Evolutionary conservation across 2,888 invertebrate genomes (phyloP), one percentile per base, ranked within the genome.

Genomic region (Aphodius granarius): DNA sequence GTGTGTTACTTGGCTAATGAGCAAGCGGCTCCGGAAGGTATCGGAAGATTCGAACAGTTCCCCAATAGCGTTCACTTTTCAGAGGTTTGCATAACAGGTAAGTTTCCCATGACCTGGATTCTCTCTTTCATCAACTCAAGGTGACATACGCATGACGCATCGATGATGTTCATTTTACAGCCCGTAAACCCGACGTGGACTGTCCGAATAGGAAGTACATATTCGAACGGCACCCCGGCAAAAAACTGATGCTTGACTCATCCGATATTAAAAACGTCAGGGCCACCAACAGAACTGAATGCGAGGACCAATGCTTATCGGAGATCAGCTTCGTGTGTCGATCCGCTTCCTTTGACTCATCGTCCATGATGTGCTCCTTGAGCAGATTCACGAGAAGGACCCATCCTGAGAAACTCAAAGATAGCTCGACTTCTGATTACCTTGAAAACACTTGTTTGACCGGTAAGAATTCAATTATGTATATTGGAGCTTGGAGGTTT

Each of bases 1-100:
- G 94, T 94, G 16, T 96, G 96, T 84, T 96, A 95, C 85, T 87
- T 97, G 78, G 95, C 95, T 0, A 89, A 94, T 62, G 96, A 96
- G 85, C 95, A 95, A 80, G 94, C 95, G 0, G 92, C 93, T 73
- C 96, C 96, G 0, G 96, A 97, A 87, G 96, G 96, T 64, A 94
- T 95, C 68, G 96, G 96, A 62, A 94, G 93, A 79, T 89, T 96
- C n/a, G 95, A 96, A 91, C 90, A 95, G 75, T 95, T 95, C 6
- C 95, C 95, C 0, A 96, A 96, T 81, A 95, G 95, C 83, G 95
- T 96, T 3, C 96, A 96, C 85, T 96, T 96, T 85, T 95, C 94
- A 74, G 96, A 96, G 90, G 93, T 96, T 77, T 96, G 96, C 86
- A 89, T 96, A 73, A 92, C 94, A 65, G 96, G 96, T 96, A 88